phyloP scores from a whole-genome alignment of 2,888 invertebrate genomes.

The Chaitophorus viminalis region DNA sequence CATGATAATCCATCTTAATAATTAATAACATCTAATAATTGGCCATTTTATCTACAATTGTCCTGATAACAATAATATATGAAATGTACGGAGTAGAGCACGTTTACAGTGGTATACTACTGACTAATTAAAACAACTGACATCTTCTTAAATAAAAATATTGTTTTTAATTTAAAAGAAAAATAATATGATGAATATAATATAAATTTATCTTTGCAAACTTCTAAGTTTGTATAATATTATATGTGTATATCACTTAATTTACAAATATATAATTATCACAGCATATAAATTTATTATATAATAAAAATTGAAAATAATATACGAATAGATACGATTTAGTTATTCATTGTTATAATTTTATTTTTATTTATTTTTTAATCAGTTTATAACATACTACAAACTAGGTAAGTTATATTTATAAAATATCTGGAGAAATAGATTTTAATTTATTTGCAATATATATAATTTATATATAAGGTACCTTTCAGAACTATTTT shows the following conservation, averaged over 20 bases:
- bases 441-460: not conserved
- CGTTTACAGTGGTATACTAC: not conserved
- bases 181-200: not conserved
- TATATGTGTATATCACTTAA: not conserved
- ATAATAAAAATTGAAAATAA: not conserved
- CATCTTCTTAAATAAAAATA: not conserved
- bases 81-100: not conserved
- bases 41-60: too few relatives aligned
- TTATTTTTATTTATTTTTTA: not conserved
- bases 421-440: not conserved
- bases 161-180: not conserved
- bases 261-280: not conserved
- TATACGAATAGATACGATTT: not conserved
- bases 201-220: not conserved
- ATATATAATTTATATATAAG: not conserved
- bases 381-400: not conserved
- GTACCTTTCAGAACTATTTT: not conserved
- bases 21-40: too few relatives aligned
- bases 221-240: not conserved
- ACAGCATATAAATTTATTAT: not conserved
- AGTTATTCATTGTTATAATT: not conserved
- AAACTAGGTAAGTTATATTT: not conserved
- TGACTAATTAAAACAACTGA: not conserved
- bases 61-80: not conserved
- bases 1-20: too few relatives aligned